Percentiles rank a stretch among this genome's conserved stretches.
Conservation (phyloP, 2,113 vertebrate genomes). For the Gracilinanus agilis region DNA sequence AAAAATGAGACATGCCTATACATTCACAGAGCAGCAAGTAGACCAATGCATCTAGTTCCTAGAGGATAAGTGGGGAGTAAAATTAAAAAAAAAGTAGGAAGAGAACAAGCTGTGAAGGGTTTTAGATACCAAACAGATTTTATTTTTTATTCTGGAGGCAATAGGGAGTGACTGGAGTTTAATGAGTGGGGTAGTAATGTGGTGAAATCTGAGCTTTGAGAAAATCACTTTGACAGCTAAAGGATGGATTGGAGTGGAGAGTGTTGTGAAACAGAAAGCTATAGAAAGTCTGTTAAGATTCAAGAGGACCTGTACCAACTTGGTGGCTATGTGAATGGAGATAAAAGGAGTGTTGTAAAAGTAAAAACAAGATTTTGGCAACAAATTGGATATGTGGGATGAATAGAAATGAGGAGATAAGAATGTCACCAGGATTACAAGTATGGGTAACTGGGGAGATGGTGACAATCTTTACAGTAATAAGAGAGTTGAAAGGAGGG, state of each 20-base stretch:
- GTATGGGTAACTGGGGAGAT: not conserved
- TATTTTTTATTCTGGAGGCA: not conserved
- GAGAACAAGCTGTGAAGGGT: not conserved
- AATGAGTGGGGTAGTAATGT: not conserved
- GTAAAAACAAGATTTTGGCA: not conserved
- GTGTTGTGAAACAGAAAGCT: not conserved
- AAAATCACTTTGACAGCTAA: not conserved
- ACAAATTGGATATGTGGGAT: not conserved
- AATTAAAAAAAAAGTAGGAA: not conserved
- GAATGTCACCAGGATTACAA: not conserved
- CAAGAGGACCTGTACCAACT: not conserved
- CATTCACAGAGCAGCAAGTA: not conserved
- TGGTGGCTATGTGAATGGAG: not conserved
- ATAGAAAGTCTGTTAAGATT: not conserved
- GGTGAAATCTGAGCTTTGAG: not conserved
- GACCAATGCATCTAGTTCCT: not conserved
- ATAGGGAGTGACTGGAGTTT: not conserved
- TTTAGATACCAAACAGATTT: not conserved
- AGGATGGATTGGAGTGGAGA: not conserved
- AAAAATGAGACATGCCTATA: too few species aligned
- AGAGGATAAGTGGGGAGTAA: not conserved
- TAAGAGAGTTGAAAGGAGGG: not conserved
- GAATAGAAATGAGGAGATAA: not conserved
- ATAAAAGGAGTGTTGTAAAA: not conserved
- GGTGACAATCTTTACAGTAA: not conserved